Evolutionary conservation across 2,113 vertebrate genomes (phyloP).

Genomic region (Spea multiplicata): DNA sequence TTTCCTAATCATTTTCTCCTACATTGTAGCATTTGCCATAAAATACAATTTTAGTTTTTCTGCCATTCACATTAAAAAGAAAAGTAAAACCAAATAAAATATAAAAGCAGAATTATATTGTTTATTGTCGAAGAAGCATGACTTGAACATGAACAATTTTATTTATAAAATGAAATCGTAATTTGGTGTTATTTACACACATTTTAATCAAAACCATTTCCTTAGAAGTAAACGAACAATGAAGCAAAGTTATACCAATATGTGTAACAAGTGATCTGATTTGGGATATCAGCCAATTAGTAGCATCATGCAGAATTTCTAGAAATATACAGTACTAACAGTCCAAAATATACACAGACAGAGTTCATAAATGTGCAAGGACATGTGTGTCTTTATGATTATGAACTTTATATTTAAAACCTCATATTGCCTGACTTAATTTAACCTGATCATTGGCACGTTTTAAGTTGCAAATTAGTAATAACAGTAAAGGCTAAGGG

Average conservation of each 20-base stretch:
- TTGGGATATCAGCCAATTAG: not conserved
- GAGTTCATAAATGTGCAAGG: constrained; percentile 5
- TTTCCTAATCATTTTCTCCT: no score
- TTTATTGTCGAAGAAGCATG: no score
- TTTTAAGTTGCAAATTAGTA: constrained; percentile 20
- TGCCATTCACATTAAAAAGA: no score
- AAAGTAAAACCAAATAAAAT: no score
- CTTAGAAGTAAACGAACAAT: no score
- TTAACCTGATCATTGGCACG: constrained; percentile 18
- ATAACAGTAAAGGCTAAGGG: constrained; percentile 16
- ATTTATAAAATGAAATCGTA: no score
- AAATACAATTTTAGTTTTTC: no score
- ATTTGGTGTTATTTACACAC: no score
- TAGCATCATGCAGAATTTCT: not conserved
- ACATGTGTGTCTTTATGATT: constrained; percentile 8
- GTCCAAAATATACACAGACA: not conserved
- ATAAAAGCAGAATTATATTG: no score
- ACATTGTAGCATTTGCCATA: no score
- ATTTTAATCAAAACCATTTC: no score
- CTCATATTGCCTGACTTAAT: constrained; percentile 28
- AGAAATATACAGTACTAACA: not conserved
- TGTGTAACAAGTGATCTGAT: not conserved
- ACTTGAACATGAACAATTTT: no score
- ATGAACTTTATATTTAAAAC: constrained; percentile 34
- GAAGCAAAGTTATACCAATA: not conserved